These are phyloP conservation scores for Germaria angustata DNA, from an alignment of 2,888 invertebrate species.

Conservation along the genomic window DNA sequence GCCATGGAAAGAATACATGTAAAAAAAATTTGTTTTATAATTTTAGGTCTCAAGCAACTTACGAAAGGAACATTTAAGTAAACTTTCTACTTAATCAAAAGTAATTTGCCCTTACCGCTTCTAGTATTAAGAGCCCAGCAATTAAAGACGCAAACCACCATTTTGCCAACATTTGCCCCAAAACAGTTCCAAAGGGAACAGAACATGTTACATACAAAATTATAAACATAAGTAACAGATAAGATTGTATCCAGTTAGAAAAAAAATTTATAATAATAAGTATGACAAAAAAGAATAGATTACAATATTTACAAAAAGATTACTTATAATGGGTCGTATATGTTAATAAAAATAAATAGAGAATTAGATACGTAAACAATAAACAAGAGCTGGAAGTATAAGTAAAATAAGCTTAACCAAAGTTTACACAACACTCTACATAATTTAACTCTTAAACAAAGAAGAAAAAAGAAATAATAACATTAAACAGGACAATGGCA, in stretches of 20 bases:
- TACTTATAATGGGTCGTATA: constrained; percentile 66
- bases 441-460: constrained; percentile 23
- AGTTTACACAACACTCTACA: constrained; percentile 60
- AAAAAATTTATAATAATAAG: constrained; percentile 37
- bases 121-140: neutral
- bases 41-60: no score
- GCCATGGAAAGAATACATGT: no score
- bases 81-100: neutral
- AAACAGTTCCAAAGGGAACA: neutral
- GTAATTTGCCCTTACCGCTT: neutral
- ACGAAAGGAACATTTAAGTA: neutral
- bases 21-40: no score
- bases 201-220: constrained; percentile 22
- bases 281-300: constrained; percentile 53
- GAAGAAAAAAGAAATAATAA: neutral
- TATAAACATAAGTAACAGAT: constrained; percentile 35
- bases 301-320: constrained; percentile 71
- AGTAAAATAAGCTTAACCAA: constrained; percentile 40
- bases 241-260: constrained; percentile 31
- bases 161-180: no score
- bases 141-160: constrained; percentile 45
- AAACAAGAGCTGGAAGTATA: constrained; percentile 51
- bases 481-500: constrained; percentile 19
- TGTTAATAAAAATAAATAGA: constrained; percentile 43
- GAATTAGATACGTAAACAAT: neutral